Conservation (phyloP, 2,113 vertebrate genomes). For the Shinisaurus crocodilurus region DNA sequence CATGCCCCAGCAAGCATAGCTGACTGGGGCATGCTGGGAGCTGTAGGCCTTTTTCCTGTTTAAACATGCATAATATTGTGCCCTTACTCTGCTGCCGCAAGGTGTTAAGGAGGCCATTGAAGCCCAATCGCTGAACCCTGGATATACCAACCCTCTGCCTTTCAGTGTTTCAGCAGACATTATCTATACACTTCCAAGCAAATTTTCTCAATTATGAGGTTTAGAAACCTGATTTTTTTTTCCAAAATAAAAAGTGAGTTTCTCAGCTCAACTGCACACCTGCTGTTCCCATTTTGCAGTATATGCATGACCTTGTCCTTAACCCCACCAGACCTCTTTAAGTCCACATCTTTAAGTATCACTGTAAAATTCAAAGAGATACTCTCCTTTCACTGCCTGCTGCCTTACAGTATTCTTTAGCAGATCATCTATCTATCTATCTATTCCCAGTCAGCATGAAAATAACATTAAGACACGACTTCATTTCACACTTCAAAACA, state of each 20-base stretch:
- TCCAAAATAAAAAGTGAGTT: background rate
- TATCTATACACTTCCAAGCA: background rate
- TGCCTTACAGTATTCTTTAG: background rate
- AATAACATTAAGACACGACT: background rate
- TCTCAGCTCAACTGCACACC: background rate
- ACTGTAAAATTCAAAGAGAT: background rate
- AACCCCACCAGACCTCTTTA: background rate
- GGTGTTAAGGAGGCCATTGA: background rate
- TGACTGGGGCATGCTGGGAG: too few species aligned
- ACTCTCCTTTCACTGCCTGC: background rate
- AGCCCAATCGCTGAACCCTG: background rate
- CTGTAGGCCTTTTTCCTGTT: too few species aligned
- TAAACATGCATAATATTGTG: too few species aligned
- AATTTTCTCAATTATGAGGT: background rate
- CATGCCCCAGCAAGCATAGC: too few species aligned
- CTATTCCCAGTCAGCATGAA: constrained; percentile 29
- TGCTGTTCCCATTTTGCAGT: background rate
- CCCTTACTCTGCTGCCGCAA: too few species aligned
- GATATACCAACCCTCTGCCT: background rate
- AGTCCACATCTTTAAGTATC: background rate
- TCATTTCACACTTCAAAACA: constrained; percentile 30
- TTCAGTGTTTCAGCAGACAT: background rate
- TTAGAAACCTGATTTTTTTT: background rate
- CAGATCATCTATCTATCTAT: background rate
- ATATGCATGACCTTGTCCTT: too few species aligned